A percentile compares a stretch with the other conserved stretches of the same genome.
Conservation (phyloP, 37 sponge, comb jelly and placozoan genomes). For the Lycopodina hypogea region DNA sequence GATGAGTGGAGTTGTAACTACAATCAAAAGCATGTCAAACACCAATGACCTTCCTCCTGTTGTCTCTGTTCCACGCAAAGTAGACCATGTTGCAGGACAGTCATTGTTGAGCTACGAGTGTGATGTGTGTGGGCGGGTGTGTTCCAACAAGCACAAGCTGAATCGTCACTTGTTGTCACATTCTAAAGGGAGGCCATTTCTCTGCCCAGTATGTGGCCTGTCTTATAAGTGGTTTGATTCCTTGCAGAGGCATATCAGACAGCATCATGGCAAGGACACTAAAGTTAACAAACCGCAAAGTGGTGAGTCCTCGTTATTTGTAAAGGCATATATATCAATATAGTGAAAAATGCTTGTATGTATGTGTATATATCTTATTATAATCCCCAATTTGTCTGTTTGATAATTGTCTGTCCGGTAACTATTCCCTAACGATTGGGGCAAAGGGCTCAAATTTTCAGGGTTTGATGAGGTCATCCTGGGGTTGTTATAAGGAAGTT, state of each 20-base stretch:
- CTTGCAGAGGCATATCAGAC: conserved; percentile 71
- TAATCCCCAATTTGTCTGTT: too few species aligned
- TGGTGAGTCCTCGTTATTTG: too few species aligned
- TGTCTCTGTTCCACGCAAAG: neutral
- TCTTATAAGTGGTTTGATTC: conserved; percentile 68
- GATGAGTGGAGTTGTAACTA: neutral
- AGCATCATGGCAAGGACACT: conserved; percentile 31
- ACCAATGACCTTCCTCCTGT: neutral
- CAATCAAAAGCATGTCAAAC: too few species aligned
- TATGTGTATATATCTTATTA: too few species aligned
- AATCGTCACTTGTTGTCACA: conserved; percentile 61
- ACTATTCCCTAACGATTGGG: too few species aligned
- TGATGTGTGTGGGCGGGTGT: conserved; percentile 52
- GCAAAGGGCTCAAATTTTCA: too few species aligned
- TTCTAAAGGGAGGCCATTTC: conserved; percentile 63
- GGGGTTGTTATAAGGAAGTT: too few species aligned
- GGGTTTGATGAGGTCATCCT: too few species aligned
- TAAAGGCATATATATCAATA: too few species aligned
- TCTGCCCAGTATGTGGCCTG: conserved; percentile 46
- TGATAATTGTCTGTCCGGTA: too few species aligned
- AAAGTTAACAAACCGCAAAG: too few species aligned
- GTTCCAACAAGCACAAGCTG: conserved; percentile 66
- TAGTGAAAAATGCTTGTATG: too few species aligned
- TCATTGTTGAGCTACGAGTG: conserved; percentile 38
- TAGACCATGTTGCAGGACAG: conserved; percentile 40